Evolutionary conservation across 2,113 vertebrate species (phyloP), one percentile per base, ranked within the genome.

Genomic region (Sitta europaea): DNA sequence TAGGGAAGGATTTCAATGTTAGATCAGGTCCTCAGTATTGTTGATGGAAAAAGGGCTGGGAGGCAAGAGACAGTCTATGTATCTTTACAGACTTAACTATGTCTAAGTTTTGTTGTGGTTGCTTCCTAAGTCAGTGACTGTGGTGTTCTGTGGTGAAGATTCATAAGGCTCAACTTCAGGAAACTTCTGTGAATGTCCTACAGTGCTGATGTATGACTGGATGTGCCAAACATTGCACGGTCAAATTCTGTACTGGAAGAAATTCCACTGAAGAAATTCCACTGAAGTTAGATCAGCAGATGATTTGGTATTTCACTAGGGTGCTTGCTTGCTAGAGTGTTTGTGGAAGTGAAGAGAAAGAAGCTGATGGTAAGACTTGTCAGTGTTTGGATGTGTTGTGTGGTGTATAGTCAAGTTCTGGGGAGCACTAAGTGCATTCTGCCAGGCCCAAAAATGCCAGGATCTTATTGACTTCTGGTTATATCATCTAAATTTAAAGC

Each of bases 191-290:
- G 13, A 73, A 25, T 59, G 24, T 74, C 48, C 40, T 74, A 16
- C 24, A 53, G 48, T 1, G 0, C n/a, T 84, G 23, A 19, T 17
- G 4, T 76, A 50, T 0, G 0, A n/a, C 13, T 54, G 51, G 10
- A 55, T 51, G 10, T 40, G n/a, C 17, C 51, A 94, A 77, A 74
- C 0, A 12, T 38, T 63, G 8, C 17, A 17, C 1, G 1, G 35
- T 28, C 42, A 71, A 84, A 86, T 86, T 86, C 31, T 54, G 27
- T 67, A 16, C 48, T 82, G 27, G 48, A 73, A 73, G 23, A 76
- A 76, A 58, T 54, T 80, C 19, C n/a, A 58, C 15, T 54, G 43
- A 83, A 91, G 13, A 35, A 66, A 50, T 31, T 58, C 13, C 19
- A 72, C 3, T 62, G 14, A 83, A 66, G 18, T 70, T 66, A 58